Evolutionary conservation across 2,888 invertebrate species (phyloP).

Genomic region (Erannis defoliaria): DNA sequence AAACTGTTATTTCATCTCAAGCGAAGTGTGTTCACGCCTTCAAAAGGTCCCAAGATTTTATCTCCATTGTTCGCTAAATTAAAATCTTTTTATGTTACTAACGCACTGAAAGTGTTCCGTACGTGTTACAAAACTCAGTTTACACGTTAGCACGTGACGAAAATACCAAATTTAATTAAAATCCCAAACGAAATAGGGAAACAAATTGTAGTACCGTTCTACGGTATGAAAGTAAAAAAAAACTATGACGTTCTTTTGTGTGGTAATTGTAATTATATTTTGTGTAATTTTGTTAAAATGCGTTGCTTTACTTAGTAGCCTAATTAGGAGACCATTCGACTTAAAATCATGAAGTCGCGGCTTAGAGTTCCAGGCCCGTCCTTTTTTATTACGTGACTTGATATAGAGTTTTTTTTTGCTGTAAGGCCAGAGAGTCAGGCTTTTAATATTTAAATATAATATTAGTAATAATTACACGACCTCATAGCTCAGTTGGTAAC

Average conservation of each 20-base stretch:
- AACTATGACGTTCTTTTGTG: neutral
- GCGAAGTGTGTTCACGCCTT: neutral
- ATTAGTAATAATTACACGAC: too few species aligned
- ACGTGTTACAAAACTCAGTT: constrained; percentile 33
- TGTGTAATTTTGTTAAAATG: too few species aligned
- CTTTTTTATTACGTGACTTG: too few species aligned
- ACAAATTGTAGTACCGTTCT: neutral
- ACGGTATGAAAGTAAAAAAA: neutral
- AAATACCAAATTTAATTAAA: constrained; percentile 40
- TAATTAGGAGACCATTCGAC: too few species aligned
- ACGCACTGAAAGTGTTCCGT: constrained; percentile 7
- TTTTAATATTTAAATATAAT: too few species aligned
- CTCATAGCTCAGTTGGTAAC: too few species aligned
- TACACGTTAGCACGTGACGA: constrained; percentile 27
- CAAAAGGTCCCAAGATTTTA: neutral
- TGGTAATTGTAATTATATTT: too few species aligned
- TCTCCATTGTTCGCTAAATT: constrained; percentile 5
- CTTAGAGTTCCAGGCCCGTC: too few species aligned
- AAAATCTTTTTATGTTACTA: constrained; percentile 3
- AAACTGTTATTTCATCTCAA: neutral
- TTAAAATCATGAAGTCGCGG: too few species aligned
- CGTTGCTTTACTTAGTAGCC: too few species aligned
- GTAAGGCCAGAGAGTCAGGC: too few species aligned
- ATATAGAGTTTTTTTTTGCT: too few species aligned
- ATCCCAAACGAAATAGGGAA: constrained; percentile 26